Conservation (phyloP, 2,888 invertebrate species). For the Molorchus minor region DNA sequence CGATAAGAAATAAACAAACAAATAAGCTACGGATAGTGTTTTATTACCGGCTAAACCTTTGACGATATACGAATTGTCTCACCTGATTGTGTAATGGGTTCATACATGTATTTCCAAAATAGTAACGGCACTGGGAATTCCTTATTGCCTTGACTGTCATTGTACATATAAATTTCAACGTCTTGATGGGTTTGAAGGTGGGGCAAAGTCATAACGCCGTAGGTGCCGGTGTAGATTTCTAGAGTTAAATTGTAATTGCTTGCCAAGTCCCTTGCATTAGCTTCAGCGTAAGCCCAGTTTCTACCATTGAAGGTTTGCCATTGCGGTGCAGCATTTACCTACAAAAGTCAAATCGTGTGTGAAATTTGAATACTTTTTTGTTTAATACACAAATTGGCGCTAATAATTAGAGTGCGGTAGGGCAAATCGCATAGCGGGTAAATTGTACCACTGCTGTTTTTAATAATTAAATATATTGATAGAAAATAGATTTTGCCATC, state of each 20-base stretch:
- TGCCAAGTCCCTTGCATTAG: conserved; percentile 52
- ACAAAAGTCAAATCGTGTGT: conserved; percentile 40
- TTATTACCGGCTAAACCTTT: too few species aligned
- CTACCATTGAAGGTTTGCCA: conserved; percentile 63
- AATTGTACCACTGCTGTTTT: too few species aligned
- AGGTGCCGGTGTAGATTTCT: conserved; percentile 64
- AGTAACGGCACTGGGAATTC: conserved; percentile 66
- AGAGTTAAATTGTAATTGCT: conserved; percentile 46
- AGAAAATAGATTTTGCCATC: too few species aligned
- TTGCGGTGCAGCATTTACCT: conserved; percentile 66
- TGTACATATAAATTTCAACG: conserved; percentile 51
- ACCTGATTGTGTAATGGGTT: conserved; percentile 60
- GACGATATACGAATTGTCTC: too few species aligned
- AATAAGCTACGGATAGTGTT: too few species aligned
- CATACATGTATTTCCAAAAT: conserved; percentile 71
- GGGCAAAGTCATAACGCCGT: conserved; percentile 66
- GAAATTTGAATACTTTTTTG: neutral
- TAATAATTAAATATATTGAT: too few species aligned
- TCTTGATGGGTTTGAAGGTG: conserved; percentile 55
- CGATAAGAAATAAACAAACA: too few species aligned
- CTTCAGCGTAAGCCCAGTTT: conserved; percentile 62
- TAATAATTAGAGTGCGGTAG: too few species aligned
- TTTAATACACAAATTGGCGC: too few species aligned
- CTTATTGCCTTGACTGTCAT: conserved; percentile 40
- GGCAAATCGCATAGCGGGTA: too few species aligned